A percentile compares a stretch with the other conserved stretches of the same genome.
phyloP scores from a whole-genome alignment of 1,140 invertebrate genomes.

The Drosophila ficusphila region DNA sequence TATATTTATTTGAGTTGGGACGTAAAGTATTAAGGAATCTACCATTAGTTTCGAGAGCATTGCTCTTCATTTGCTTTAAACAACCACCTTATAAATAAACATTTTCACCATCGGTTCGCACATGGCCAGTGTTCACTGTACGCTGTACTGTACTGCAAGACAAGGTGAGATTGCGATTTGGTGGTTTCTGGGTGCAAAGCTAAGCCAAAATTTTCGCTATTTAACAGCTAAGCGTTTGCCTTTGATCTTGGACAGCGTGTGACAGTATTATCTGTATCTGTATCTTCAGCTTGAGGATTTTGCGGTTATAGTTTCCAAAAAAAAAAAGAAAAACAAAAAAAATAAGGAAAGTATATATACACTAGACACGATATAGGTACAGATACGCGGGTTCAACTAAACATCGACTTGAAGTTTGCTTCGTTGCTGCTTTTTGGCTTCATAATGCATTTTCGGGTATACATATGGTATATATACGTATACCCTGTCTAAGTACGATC shows the following conservation, averaged over 20 bases:
- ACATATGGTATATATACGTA: constrained; percentile 13
- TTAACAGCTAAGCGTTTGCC: constrained; percentile 30
- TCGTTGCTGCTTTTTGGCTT: constrained; percentile 37
- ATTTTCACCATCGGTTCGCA: constrained; percentile 19
- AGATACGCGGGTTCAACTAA: constrained; percentile 46
- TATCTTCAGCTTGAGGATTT: neutral
- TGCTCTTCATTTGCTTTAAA: neutral
- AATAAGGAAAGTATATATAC: constrained; percentile 19
- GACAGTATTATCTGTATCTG: constrained; percentile 11
- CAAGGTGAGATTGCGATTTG: constrained; percentile 29
- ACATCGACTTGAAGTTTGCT: constrained; percentile 44
- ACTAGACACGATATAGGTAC: constrained; percentile 30
- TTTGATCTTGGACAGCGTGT: constrained; percentile 27
- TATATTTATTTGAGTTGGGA: too few species aligned
- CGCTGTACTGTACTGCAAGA: constrained; percentile 18
- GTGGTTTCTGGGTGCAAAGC: constrained; percentile 49
- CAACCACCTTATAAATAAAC: neutral
- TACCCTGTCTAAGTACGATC: constrained; percentile 40
- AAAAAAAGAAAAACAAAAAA: constrained; percentile 14
- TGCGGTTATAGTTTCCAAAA: neutral
- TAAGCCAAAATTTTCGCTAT: constrained; percentile 53
- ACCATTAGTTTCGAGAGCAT: too few species aligned
- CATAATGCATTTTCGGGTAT: constrained; percentile 24
- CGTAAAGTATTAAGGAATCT: too few species aligned
- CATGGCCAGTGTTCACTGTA: constrained; percentile 30